Base-by-base conservation (phyloP, 2,888 invertebrate genomes). In the Drosophila stalkeri region DNA sequence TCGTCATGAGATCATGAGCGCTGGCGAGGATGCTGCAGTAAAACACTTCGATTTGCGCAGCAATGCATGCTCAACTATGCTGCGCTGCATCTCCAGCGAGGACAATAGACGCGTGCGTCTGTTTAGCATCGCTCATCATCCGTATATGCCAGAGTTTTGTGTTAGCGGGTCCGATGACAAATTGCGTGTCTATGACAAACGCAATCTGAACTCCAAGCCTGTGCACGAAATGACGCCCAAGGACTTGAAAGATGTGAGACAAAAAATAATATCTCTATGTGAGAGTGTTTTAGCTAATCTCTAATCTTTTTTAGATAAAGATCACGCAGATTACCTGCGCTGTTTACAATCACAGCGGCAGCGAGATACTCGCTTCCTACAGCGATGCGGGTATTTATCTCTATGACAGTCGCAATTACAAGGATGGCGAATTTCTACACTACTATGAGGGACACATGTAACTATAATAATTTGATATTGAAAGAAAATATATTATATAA, bases 331-430 rank as follows among this genome's bases (percentile, higher is more conserved):
- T 99, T 3, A 98, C 99, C 0, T 97, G 97, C 90, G 97, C 97
- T 9, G 96, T 98, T 3, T 99, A 97, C 93, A 99, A 97, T 93
- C 96, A 97, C 93, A 96, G 97, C 93, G 99, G 99, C 49, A 95
- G 96, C 59, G 98, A 98, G 94, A 96, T 99, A 60, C 94, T 99
- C 14, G 98, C 97, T n/a, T 97, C 98, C 0, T 99, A 98, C 92
- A 98, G 97, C 92, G 98, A 98, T 91, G 98, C 98, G 74, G 97
- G 97, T 86, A 97, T 99, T 80, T 99, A 97, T 93, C 94, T 98
- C 43, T 99, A 98, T 90, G 96, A 98, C 91, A 94, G 95, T 20
- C 94, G 92, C 49, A 92, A 92, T 3, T 94, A 94, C 77, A 92
- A 93, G 62, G 62, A 79, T 7, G 93, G 93, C 35, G 93, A 93